These are phyloP conservation scores for Seira sanloemensis DNA, from an alignment of 2,888 invertebrate genomes.

Conservation along the genomic window DNA sequence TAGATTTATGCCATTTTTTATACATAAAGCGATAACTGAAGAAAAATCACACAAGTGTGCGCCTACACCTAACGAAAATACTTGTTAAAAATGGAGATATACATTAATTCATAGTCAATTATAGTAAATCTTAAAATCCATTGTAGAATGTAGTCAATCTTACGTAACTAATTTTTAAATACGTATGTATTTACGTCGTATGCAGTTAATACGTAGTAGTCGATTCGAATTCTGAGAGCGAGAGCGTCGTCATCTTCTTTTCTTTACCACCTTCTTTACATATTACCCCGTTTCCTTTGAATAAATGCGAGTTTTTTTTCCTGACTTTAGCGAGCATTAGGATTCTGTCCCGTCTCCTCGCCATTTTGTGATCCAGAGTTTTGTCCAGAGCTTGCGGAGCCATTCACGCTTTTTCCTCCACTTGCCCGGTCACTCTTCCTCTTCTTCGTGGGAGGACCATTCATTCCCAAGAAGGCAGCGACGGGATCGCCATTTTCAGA, in stretches of 20 bases:
- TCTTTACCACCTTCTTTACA: neutral
- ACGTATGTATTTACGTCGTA: too few relatives aligned
- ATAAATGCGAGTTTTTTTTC: neutral
- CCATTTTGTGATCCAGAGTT: constrained; percentile 45
- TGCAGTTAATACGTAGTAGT: neutral
- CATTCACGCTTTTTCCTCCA: constrained; percentile 38
- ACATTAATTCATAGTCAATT: neutral
- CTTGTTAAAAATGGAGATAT: too few relatives aligned
- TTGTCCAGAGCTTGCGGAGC: constrained; percentile 47
- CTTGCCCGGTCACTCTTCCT: constrained; percentile 61
- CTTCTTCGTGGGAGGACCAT: constrained; percentile 67
- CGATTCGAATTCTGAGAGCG: too few relatives aligned
- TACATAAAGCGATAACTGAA: too few relatives aligned
- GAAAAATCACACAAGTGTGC: too few relatives aligned
- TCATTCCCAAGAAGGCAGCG: constrained; percentile 65
- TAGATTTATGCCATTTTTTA: too few relatives aligned
- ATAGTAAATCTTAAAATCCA: neutral
- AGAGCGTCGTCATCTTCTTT: neutral
- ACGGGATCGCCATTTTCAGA: constrained; percentile 64
- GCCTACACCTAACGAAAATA: too few relatives aligned
- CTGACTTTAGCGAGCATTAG: constrained; percentile 69
- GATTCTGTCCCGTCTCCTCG: constrained; percentile 87
- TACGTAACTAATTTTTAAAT: too few relatives aligned
- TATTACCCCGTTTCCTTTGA: neutral
- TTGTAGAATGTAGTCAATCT: too few relatives aligned